phyloP scores from a whole-genome alignment of 2,797 vertebrate genomes.

The Sebastes matsubarae region DNA sequence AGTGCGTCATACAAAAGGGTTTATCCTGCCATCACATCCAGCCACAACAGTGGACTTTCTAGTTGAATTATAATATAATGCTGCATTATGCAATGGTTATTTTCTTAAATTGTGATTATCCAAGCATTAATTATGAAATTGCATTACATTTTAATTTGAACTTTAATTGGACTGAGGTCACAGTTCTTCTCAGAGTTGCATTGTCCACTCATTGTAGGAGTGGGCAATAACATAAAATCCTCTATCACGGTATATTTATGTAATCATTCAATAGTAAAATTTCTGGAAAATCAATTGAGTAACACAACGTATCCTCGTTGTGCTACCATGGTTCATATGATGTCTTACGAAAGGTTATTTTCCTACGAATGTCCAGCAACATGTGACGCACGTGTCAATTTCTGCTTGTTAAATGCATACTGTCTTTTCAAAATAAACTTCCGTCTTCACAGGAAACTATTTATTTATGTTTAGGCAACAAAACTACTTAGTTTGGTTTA shows the following conservation, averaged over 20 bases:
- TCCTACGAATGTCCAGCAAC: too few species aligned
- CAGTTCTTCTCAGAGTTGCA: neutral
- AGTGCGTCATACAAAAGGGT: neutral
- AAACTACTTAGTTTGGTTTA: too few species aligned
- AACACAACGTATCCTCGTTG: neutral
- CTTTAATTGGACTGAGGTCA: neutral
- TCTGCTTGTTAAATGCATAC: accelerated
- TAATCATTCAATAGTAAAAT: neutral
- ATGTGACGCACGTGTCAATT: accelerated
- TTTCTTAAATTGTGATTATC: neutral
- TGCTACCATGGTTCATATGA: too few species aligned
- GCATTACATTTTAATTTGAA: slow-evolving; percentile 9
- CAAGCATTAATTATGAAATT: neutral
- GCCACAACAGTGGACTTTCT: neutral
- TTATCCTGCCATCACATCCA: neutral
- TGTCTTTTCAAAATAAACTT: too few species aligned
- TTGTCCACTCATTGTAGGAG: neutral
- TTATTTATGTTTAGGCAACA: too few species aligned
- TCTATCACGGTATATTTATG: neutral
- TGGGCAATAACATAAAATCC: neutral
- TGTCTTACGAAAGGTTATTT: too few species aligned
- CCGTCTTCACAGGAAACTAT: too few species aligned
- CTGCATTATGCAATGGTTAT: neutral
- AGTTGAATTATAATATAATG: neutral
- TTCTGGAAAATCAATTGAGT: neutral